Evolutionary conservation across 2,888 invertebrate species (phyloP).

Genomic region (Sphecodes monilicornis): DNA sequence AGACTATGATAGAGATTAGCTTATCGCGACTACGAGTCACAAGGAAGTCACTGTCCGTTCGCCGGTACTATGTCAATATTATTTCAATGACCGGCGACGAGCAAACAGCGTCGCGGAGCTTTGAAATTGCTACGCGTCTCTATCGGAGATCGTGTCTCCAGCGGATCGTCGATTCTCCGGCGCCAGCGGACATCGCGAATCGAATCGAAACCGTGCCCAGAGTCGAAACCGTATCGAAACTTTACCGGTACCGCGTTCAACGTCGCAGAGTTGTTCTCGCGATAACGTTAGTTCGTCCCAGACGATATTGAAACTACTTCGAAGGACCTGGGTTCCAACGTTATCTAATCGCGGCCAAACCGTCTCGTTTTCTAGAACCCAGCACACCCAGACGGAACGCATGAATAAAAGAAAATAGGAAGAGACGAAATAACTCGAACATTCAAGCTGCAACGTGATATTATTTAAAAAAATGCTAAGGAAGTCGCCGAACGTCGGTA

Average conservation of each 20-base stretch:
- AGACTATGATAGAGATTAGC: conserved; percentile 75
- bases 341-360: conserved; percentile 25
- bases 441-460: background rate
- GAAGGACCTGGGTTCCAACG: background rate
- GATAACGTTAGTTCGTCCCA: background rate
- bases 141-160: background rate
- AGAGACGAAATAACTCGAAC: background rate
- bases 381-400: background rate
- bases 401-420: background rate
- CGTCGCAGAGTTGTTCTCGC: background rate
- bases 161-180: background rate
- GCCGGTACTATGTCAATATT: conserved; percentile 75
- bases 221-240: background rate
- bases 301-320: background rate
- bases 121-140: conserved; percentile 27
- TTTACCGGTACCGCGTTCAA: background rate
- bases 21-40: conserved; percentile 73
- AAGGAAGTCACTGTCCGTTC: conserved; percentile 72
- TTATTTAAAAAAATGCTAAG: too few relatives aligned
- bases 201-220: background rate
- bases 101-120: conserved; percentile 38
- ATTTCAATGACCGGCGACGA: conserved; percentile 70
- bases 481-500: too few relatives aligned
- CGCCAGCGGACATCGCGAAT: background rate
- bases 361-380: background rate